These are phyloP conservation scores for Platalea minor DNA, from an alignment of 2,797 vertebrate genomes.

Conservation along the genomic window DNA sequence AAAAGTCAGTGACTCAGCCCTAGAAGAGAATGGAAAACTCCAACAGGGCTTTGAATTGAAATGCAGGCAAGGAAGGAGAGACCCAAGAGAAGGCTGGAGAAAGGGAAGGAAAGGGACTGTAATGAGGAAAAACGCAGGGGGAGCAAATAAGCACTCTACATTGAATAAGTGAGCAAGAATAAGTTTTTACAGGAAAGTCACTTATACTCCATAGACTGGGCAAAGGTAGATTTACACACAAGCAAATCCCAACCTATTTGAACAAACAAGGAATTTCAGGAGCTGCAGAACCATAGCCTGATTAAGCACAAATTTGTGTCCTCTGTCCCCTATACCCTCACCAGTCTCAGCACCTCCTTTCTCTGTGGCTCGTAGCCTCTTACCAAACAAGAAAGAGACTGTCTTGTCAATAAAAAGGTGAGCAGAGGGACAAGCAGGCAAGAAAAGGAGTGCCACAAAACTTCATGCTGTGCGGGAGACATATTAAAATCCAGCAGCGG, in stretches of 20 bases:
- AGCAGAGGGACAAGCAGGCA: background rate
- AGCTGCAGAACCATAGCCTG: background rate
- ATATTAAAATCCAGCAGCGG: background rate
- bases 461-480: accelerated
- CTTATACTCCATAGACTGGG: background rate
- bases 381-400: background rate
- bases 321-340: background rate
- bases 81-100: conserved; percentile 15
- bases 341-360: background rate
- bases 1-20: conserved; percentile 60
- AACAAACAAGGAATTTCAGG: background rate
- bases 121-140: background rate
- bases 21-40: conserved; percentile 57
- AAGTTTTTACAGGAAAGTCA: background rate
- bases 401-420: background rate
- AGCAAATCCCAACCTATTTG: background rate
- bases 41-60: conserved; percentile 59
- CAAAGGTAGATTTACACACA: background rate
- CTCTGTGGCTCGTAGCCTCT: background rate
- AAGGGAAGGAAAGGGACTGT: background rate
- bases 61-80: conserved; percentile 20
- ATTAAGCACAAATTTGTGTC: background rate
- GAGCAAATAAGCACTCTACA: background rate
- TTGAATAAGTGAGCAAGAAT: background rate
- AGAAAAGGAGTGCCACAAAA: background rate